Evolutionary conservation across 2,113 vertebrate species (phyloP), one percentile per base, ranked within the genome.

Genomic region (Thryonomys swinderianus): DNA sequence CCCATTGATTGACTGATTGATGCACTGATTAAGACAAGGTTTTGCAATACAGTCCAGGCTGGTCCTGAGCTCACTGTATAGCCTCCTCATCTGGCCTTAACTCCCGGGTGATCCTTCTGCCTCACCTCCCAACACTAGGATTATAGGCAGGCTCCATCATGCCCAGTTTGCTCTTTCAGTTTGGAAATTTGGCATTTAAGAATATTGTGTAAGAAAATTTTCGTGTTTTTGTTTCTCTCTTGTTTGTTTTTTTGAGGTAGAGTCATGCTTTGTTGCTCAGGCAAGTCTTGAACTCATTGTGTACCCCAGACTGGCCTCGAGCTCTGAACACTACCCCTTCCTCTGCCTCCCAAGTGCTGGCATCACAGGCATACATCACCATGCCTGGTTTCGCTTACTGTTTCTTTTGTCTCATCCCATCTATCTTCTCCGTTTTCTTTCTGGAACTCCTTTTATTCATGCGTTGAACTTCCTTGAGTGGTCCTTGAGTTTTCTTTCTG

Each of bases 371-470:
- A 23, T 48, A 23, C 27, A 11, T 23, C 37, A 27, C 23, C 18
- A 37, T 9, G 3, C 71, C 40, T 25, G 37, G 23, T 10, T 73
- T 73, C 40, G 17, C 27, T 74, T 74, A 45, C 45, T 73, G 10
- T 12, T 45, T 88, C 64, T 83, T 80, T 61, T 32, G 34, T 51
- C 83, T 93, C 3, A 21, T 90, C 11, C 78, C 55, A 45, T 91
- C 66, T 94, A 53, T 96, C 91, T 91, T 95, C 79, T 95, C 34
- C 73, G 53, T 92, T 92, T 30, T 93, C 40, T 87, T 90, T 79
- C 62, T 94, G 13, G 14, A 90, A 71, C 34, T 66, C 64, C 34
- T 93, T 73, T 88, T 73, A 74, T 67, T 80, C 85, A 66, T 23
- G 40, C 59, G 66, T 78, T 55, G 13, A 34, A 34, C 21, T 16